A percentile compares a stretch with the other conserved stretches of the same genome.
These are phyloP conservation scores for Mandrillus leucophaeus DNA, from an alignment of 2,113 vertebrate genomes.

Conservation along the genomic window DNA sequence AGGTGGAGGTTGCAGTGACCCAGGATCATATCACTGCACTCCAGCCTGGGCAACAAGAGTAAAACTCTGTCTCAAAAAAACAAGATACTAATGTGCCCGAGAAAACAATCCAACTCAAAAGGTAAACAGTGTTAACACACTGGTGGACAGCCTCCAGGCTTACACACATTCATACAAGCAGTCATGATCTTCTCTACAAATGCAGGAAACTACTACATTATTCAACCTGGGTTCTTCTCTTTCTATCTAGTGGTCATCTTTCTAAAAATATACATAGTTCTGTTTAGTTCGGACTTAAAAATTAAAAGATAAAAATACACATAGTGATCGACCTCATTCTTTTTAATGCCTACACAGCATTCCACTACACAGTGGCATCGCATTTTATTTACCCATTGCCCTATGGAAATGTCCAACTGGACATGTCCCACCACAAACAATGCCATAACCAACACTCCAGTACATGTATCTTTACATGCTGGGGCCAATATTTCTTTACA, in stretches of 20 bases:
- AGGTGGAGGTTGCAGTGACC: too few relatives aligned
- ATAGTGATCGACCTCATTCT: not conserved
- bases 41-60: too few relatives aligned
- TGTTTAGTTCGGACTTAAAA: too few relatives aligned
- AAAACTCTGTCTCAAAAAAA: too few relatives aligned
- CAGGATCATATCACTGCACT: too few relatives aligned
- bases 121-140: too few relatives aligned
- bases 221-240: not conserved
- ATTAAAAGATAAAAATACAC: not conserved
- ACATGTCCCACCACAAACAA: not conserved
- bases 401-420: fast-evolving
- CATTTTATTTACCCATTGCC: not conserved
- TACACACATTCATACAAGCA: not conserved
- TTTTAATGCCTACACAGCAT: not conserved
- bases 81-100: too few relatives aligned
- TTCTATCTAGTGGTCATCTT: not conserved
- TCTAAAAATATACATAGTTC: not conserved
- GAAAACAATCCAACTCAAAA: not conserved
- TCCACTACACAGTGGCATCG: fast-evolving
- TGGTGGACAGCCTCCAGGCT: fast-evolving
- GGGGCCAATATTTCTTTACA: not conserved
- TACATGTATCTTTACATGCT: fast-evolving
- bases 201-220: fast-evolving
- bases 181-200: not conserved
- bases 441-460: not conserved